phyloP scores from a whole-genome alignment of 2,797 vertebrate genomes.

The Falco concolor region DNA sequence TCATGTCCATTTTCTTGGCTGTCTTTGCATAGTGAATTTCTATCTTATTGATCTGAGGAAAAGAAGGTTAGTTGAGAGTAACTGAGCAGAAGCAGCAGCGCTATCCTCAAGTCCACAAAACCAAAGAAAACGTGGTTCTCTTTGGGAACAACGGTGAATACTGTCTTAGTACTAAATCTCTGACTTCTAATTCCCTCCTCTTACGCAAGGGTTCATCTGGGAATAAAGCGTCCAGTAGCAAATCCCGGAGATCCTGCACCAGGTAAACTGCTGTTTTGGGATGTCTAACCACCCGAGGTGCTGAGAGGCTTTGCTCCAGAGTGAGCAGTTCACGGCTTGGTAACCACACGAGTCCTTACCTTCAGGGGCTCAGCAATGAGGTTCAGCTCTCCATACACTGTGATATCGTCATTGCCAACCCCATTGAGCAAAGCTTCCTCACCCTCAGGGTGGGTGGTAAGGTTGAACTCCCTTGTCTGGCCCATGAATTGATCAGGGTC shows the following conservation, averaged over 20 bases:
- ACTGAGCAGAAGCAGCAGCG: background rate
- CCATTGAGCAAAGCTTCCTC: background rate
- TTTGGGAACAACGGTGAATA: fast-evolving
- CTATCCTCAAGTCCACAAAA: background rate
- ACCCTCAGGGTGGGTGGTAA: conserved; percentile 41
- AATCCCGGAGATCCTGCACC: background rate
- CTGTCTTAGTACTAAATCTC: background rate
- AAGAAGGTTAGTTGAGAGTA: background rate
- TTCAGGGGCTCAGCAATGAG: conserved; percentile 88
- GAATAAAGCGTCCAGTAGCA: background rate
- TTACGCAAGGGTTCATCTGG: background rate
- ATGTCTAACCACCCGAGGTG: background rate
- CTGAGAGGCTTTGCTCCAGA: background rate
- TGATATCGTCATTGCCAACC: conserved; percentile 28
- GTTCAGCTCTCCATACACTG: conserved; percentile 80
- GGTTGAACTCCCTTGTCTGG: conserved; percentile 57
- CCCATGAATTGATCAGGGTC: conserved; percentile 54
- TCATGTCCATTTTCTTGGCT: conserved; percentile 97
- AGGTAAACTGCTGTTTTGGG: background rate
- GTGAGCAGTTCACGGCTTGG: background rate
- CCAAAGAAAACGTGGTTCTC: background rate
- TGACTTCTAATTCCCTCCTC: background rate
- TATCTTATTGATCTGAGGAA: conserved; percentile 84
- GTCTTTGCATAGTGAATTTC: conserved; percentile 88
- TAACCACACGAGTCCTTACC: conserved; percentile 55